Conservation (phyloP, 2,113 vertebrate species). For the Bujurquina vittata region DNA sequence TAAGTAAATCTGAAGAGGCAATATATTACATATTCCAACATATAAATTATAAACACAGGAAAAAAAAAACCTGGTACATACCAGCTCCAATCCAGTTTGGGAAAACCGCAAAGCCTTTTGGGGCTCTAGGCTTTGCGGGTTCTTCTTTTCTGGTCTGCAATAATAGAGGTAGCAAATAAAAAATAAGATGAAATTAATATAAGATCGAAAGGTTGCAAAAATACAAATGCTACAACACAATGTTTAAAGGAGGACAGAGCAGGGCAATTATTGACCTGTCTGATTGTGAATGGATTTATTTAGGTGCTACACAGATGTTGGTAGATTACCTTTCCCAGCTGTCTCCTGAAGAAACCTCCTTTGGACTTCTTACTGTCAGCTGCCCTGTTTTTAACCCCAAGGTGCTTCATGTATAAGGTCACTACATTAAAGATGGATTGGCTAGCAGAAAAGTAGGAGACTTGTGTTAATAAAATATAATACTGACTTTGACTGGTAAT, state of each 20-base stretch:
- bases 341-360: conserved; percentile 85
- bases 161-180: neutral
- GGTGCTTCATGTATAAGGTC: conserved; percentile 87
- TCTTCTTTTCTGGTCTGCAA: conserved; percentile 84
- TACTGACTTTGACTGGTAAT: neutral
- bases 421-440: conserved; percentile 85
- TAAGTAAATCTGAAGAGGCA: neutral
- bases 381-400: conserved; percentile 87
- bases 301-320: neutral
- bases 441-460: conserved; percentile 61
- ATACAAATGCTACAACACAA: neutral
- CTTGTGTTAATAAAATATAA: neutral
- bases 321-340: conserved; percentile 73
- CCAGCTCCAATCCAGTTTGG: conserved; percentile 81
- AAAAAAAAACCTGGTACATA: conserved; percentile 50
- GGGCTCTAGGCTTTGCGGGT: conserved; percentile 76
- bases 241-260: neutral
- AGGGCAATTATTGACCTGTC: neutral
- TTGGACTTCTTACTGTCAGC: conserved; percentile 88
- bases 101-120: conserved; percentile 77
- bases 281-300: neutral
- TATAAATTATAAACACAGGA: neutral
- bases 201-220: neutral
- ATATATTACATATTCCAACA: neutral
- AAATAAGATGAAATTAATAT: neutral